A percentile compares a stretch with the other conserved stretches of the same genome.
Evolutionary conservation across 92 coral and sea anemone species (phyloP).

Genomic region (Actinostola sp.): DNA sequence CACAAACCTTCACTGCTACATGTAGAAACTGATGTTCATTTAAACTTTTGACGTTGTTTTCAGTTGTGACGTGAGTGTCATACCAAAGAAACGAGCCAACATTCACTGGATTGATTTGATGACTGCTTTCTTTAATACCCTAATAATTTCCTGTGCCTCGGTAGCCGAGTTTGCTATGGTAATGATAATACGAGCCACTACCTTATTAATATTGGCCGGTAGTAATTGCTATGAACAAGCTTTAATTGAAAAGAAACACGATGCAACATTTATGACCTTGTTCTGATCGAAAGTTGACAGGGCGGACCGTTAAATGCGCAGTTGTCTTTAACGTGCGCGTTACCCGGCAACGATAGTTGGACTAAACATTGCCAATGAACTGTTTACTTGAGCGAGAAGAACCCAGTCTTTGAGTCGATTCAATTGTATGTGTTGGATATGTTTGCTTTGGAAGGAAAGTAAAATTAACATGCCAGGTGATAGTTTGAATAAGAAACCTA

Average conservation of each 20-base stretch:
- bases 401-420: not conserved
- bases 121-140: not conserved
- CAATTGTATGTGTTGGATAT: not conserved
- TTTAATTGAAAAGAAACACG: not conserved
- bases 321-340: not conserved
- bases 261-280: slow-evolving; percentile 12
- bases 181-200: not conserved
- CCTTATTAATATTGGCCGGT: not conserved
- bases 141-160: not conserved
- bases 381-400: not conserved
- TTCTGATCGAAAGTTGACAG: not conserved
- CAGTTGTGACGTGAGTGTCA: slow-evolving; percentile 23
- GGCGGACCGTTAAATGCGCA: slow-evolving; percentile 23
- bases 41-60: slow-evolving; percentile 20
- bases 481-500: not conserved
- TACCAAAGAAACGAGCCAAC: not conserved
- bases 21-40: slow-evolving; percentile 6
- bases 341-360: slow-evolving; percentile 3
- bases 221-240: slow-evolving; percentile 2
- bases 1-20: slow-evolving; percentile 1
- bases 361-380: not conserved
- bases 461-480: not conserved
- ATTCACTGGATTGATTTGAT: not conserved
- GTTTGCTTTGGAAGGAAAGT: not conserved
- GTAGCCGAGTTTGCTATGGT: not conserved